phyloP scores from a whole-genome alignment of 2,113 vertebrate species.

The Probosciger aterrimus region DNA sequence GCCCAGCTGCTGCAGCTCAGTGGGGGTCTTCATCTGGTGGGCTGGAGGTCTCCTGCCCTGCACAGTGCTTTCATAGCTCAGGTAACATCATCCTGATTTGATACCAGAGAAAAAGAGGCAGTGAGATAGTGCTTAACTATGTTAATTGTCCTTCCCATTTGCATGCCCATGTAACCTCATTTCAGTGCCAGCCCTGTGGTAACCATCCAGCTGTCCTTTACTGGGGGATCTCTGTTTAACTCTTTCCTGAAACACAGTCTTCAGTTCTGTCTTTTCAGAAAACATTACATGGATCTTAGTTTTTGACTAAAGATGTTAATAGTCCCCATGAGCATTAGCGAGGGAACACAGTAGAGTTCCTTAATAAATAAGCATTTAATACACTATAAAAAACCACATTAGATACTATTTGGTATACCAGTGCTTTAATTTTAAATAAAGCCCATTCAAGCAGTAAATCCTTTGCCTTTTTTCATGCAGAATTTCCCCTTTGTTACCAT shows the following conservation, averaged over 20 bases:
- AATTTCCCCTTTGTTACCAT: neutral
- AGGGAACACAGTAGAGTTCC: neutral
- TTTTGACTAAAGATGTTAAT: neutral
- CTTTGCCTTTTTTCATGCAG: neutral
- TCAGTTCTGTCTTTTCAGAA: neutral
- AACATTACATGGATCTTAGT: neutral
- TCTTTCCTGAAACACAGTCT: neutral
- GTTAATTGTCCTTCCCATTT: neutral
- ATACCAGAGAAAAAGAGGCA: neutral
- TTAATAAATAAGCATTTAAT: neutral
- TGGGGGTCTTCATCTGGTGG: neutral
- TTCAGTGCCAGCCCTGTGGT: neutral
- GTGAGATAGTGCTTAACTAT: neutral
- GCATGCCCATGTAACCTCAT: neutral
- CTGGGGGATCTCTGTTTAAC: neutral
- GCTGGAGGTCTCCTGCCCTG: neutral
- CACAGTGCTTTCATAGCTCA: neutral
- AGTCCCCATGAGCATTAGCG: rapidly evolving
- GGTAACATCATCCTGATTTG: neutral
- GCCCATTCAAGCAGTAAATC: neutral
- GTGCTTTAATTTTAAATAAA: neutral
- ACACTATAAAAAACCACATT: neutral
- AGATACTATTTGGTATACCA: neutral
- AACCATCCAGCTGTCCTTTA: neutral
- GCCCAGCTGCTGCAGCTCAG: neutral